Evolutionary conservation across 2,797 vertebrate species (phyloP).

Genomic region (Columba guinea): DNA sequence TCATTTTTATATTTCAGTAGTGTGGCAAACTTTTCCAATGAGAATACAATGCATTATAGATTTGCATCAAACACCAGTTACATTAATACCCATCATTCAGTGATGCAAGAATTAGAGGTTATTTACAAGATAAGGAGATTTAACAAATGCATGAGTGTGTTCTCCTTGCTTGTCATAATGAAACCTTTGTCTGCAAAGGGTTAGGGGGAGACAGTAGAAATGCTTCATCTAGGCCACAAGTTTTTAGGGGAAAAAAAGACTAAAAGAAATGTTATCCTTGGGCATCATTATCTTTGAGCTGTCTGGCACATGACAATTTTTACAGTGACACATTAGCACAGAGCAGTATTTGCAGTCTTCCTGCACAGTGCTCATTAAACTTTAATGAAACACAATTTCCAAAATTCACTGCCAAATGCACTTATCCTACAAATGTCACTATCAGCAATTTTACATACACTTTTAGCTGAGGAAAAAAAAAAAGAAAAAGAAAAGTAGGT

Average conservation of each 20-base stretch:
- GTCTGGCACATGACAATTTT: constrained; percentile 29
- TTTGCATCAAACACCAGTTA: not conserved
- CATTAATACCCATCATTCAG: not conserved
- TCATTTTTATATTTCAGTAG: not conserved
- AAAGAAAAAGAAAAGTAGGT: not conserved
- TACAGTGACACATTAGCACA: constrained; percentile 36
- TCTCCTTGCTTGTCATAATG: not conserved
- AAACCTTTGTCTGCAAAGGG: not conserved
- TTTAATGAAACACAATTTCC: constrained; percentile 57
- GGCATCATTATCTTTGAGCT: constrained; percentile 29
- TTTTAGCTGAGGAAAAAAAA: not conserved
- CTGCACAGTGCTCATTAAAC: constrained; percentile 42
- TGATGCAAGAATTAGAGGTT: not conserved
- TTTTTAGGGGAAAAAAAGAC: not conserved
- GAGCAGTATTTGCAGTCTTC: constrained; percentile 45
- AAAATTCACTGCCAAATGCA: constrained; percentile 56
- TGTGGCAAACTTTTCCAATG: not conserved
- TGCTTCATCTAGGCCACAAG: not conserved
- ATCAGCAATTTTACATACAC: constrained; percentile 39
- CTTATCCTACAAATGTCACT: constrained; percentile 53
- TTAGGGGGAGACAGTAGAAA: not conserved
- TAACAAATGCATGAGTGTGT: not conserved
- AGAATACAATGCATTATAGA: not conserved
- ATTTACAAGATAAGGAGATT: not conserved
- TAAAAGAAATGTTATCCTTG: not conserved